Evolutionary conservation across 2,797 vertebrate genomes (phyloP).

Genomic region (Hoplostethus mediterraneus): DNA sequence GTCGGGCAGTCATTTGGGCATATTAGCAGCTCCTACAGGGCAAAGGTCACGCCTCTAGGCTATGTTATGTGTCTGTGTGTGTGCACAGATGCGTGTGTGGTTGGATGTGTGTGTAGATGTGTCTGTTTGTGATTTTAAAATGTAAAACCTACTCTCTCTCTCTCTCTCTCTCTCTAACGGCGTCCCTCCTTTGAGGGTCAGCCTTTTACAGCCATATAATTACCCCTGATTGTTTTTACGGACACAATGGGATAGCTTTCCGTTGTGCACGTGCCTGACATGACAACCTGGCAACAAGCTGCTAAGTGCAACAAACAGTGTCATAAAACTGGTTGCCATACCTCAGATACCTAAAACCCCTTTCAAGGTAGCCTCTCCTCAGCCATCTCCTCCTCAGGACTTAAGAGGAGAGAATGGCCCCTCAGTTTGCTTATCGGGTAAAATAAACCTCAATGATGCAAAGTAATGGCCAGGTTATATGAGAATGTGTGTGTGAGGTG

Average conservation of each 20-base stretch:
- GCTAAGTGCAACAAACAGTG: conserved; percentile 66
- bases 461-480: conserved; percentile 74
- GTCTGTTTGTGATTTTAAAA: conserved; percentile 64
- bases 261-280: conserved; percentile 44
- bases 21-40: conserved; percentile 82
- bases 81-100: conserved; percentile 10
- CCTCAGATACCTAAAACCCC: conserved; percentile 55
- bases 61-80: conserved; percentile 45
- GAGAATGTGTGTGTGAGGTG: conserved; percentile 72
- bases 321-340: conserved; percentile 74
- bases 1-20: conserved; percentile 78
- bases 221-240: conserved; percentile 71
- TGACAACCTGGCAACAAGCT: conserved; percentile 61
- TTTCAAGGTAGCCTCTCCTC: conserved; percentile 18
- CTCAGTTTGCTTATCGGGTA: conserved; percentile 76
- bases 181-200: conserved; percentile 46
- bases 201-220: conserved; percentile 74
- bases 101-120: conserved; percentile 20
- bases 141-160: conserved; percentile 40
- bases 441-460: conserved; percentile 76
- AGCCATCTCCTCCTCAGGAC: conserved; percentile 32
- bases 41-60: conserved; percentile 75
- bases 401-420: conserved; percentile 61
- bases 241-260: conserved; percentile 57
- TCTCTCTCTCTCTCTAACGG: conserved; percentile 47